These are phyloP conservation scores for Pomacea canaliculata DNA, from an alignment of 2,888 invertebrate genomes.

Conservation along the genomic window DNA sequence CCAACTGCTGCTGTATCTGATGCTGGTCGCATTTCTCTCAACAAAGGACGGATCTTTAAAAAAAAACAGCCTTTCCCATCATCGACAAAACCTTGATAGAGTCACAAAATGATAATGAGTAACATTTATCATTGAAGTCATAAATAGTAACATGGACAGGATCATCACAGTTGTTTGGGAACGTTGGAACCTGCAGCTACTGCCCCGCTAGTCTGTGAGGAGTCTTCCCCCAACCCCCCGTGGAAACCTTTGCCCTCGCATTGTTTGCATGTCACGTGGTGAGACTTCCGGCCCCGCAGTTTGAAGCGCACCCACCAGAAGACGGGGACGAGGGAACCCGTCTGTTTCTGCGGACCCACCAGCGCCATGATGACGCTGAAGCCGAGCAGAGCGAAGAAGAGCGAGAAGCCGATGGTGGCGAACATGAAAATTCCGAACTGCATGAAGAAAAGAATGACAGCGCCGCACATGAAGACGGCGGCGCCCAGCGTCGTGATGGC, in stretches of 20 bases:
- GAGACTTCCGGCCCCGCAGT: constrained; percentile 22
- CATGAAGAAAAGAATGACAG: constrained; percentile 59
- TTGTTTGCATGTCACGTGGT: constrained; percentile 16
- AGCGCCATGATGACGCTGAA: constrained; percentile 50
- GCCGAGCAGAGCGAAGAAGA: constrained; percentile 51
- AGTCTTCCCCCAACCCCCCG: no score
- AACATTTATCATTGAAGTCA: no score
- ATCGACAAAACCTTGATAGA: not conserved
- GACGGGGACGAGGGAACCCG: constrained; percentile 38
- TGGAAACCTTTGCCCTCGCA: constrained; percentile 24
- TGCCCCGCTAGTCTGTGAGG: no score
- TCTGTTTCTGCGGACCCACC: constrained; percentile 49
- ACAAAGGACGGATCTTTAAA: constrained; percentile 7
- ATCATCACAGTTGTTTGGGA: no score
- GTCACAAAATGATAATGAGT: no score
- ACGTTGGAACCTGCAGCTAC: no score
- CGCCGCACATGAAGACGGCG: constrained; percentile 60
- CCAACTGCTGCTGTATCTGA: not conserved
- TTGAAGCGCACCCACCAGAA: constrained; percentile 24
- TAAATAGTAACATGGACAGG: no score
- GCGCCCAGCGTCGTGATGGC: constrained; percentile 61
- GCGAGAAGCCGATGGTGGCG: constrained; percentile 60
- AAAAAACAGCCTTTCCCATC: constrained; percentile 15
- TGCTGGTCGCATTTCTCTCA: not conserved
- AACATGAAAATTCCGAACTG: constrained; percentile 63